A percentile compares a stretch with the other conserved stretches of the same genome.
phyloP scores from a whole-genome alignment of 2,888 invertebrate species.

The Amphiduros pacificus region DNA sequence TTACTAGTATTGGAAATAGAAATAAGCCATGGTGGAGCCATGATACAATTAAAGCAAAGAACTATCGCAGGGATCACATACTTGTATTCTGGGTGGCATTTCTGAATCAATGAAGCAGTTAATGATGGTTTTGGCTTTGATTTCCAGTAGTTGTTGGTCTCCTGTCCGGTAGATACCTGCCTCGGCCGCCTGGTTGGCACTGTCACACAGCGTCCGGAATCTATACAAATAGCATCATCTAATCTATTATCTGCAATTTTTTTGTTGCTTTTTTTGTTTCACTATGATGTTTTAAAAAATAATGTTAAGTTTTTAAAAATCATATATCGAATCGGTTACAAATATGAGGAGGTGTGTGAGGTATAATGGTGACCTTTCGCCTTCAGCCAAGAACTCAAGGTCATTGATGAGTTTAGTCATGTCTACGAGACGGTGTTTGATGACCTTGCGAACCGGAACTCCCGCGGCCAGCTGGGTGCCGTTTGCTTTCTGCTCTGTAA shows the following conservation, averaged over 20 bases:
- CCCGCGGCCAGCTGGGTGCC: background rate
- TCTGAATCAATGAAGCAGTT: constrained; percentile 38
- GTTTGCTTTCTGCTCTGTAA: too few relatives aligned
- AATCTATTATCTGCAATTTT: too few relatives aligned
- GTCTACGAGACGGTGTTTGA: constrained; percentile 14
- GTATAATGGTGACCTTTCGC: constrained; percentile 19
- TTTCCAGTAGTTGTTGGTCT: constrained; percentile 31
- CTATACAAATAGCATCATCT: too few relatives aligned
- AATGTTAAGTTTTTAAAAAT: too few relatives aligned
- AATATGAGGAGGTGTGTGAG: too few relatives aligned
- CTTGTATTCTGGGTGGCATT: constrained; percentile 39
- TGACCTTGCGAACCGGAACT: constrained; percentile 12
- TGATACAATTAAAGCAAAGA: too few relatives aligned
- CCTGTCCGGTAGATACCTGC: constrained; percentile 15
- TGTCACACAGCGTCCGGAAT: constrained; percentile 13
- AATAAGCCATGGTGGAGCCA: too few relatives aligned
- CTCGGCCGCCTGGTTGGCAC: background rate
- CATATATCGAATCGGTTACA: too few relatives aligned
- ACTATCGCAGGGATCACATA: too few relatives aligned
- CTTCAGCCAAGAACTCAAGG: constrained; percentile 16
- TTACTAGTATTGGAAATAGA: too few relatives aligned
- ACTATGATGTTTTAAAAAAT: too few relatives aligned
- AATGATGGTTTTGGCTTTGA: constrained; percentile 37
- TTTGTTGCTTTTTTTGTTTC: too few relatives aligned
- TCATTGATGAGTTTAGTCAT: constrained; percentile 18